phyloP scores from a whole-genome alignment of 2,113 vertebrate genomes.

The Gila orcuttii region DNA sequence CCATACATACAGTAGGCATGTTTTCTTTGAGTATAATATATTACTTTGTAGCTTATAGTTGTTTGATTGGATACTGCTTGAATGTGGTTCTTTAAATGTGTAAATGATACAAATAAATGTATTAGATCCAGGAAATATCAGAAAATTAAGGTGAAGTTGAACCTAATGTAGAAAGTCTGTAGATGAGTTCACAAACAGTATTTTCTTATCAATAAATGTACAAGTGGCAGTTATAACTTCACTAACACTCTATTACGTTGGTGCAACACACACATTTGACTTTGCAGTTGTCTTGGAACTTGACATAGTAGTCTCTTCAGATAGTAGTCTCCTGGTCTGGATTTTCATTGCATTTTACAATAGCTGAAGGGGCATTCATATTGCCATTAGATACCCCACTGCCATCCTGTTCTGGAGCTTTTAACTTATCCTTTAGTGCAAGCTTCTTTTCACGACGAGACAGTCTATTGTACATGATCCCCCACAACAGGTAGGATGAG shows the following conservation, averaged over 20 bases:
- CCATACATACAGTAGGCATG: background rate
- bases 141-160: background rate
- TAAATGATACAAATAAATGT: background rate
- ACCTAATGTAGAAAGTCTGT: background rate
- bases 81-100: background rate
- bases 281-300: background rate
- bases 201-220: background rate
- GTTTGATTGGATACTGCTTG: background rate
- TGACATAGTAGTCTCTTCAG: conserved; percentile 52
- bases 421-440: conserved; percentile 60
- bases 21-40: background rate
- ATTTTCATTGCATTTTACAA: conserved; percentile 62
- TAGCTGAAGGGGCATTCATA: conserved; percentile 48
- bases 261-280: background rate
- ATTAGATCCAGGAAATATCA: background rate
- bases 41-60: background rate
- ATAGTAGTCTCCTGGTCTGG: conserved; percentile 71
- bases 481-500: conserved; percentile 64
- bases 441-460: conserved; percentile 68
- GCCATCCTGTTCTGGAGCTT: conserved; percentile 59
- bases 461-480: conserved; percentile 63
- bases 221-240: background rate
- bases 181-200: background rate
- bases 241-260: background rate
- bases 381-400: conserved; percentile 50